These are phyloP conservation scores for Hypotaenidia okinawae DNA, from an alignment of 2,797 vertebrate species.

Conservation along the genomic window DNA sequence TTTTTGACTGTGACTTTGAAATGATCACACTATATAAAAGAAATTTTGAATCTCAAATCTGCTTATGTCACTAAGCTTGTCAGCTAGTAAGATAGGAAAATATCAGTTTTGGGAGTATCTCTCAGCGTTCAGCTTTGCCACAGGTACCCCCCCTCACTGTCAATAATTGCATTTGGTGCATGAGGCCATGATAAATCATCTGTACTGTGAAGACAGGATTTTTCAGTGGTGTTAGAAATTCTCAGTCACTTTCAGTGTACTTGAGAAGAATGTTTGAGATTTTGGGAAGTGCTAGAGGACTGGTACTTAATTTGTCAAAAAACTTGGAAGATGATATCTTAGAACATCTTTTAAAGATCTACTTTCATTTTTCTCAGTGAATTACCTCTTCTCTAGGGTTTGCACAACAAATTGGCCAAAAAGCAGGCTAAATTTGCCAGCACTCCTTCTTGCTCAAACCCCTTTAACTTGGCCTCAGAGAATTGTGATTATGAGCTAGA, in stretches of 20 bases:
- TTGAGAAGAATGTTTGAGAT: background rate
- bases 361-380: background rate
- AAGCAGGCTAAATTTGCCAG: background rate
- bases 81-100: background rate
- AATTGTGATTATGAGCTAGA: background rate
- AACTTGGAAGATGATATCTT: background rate
- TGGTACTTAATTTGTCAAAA: background rate
- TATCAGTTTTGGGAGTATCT: background rate
- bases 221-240: background rate
- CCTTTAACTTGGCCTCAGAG: background rate
- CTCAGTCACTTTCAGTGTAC: background rate
- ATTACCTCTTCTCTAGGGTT: background rate
- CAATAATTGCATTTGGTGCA: background rate
- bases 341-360: background rate
- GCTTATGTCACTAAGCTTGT: background rate
- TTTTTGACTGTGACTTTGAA: background rate
- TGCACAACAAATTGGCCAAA: background rate
- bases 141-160: fast-evolving
- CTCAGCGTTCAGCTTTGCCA: background rate
- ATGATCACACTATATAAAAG: background rate
- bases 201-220: fast-evolving
- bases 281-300: background rate
- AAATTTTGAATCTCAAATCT: background rate
- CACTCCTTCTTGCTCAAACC: background rate
- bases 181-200: background rate